These are phyloP conservation scores for Ligdia adustata DNA, from an alignment of 2,888 invertebrate genomes.

Conservation along the genomic window DNA sequence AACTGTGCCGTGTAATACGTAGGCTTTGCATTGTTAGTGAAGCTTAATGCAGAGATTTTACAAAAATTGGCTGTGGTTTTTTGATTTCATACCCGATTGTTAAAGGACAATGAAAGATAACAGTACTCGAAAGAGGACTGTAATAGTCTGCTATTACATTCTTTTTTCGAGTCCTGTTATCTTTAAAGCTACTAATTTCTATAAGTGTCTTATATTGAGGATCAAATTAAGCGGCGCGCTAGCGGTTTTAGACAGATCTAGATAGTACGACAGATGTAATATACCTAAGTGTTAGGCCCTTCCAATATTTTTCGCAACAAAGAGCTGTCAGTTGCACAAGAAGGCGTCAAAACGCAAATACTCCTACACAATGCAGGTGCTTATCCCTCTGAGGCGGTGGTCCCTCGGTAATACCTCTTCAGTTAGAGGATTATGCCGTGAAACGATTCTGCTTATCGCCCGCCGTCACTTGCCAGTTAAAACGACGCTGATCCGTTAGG, in stretches of 20 bases:
- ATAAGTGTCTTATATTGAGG: too few relatives aligned
- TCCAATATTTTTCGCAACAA: constrained; percentile 15
- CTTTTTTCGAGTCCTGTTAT: too few relatives aligned
- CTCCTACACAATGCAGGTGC: constrained; percentile 54
- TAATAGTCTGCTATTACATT: too few relatives aligned
- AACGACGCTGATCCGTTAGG: constrained; percentile 25
- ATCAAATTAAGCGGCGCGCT: too few relatives aligned
- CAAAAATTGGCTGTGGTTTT: constrained; percentile 26
- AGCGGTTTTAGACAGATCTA: too few relatives aligned
- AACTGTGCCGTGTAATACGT: constrained; percentile 35
- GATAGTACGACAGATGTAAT: too few relatives aligned
- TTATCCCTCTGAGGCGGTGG: constrained; percentile 50
- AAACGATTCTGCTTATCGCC: constrained; percentile 57
- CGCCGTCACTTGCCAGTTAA: constrained; percentile 38
- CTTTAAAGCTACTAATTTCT: too few relatives aligned
- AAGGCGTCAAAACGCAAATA: constrained; percentile 46
- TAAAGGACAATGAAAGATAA: constrained; percentile 18
- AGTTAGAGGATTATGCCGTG: constrained; percentile 59
- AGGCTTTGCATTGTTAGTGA: constrained; percentile 34
- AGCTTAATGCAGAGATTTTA: constrained; percentile 25
- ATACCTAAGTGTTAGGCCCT: too few relatives aligned
- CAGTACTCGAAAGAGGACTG: too few relatives aligned
- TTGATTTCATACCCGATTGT: constrained; percentile 1
- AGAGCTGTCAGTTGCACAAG: constrained; percentile 38
- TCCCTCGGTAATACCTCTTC: constrained; percentile 62